Percentiles rank a stretch among this genome's conserved stretches.
These are phyloP conservation scores for Ectemnius cavifrons DNA, from an alignment of 2,888 invertebrate species.

Conservation along the genomic window DNA sequence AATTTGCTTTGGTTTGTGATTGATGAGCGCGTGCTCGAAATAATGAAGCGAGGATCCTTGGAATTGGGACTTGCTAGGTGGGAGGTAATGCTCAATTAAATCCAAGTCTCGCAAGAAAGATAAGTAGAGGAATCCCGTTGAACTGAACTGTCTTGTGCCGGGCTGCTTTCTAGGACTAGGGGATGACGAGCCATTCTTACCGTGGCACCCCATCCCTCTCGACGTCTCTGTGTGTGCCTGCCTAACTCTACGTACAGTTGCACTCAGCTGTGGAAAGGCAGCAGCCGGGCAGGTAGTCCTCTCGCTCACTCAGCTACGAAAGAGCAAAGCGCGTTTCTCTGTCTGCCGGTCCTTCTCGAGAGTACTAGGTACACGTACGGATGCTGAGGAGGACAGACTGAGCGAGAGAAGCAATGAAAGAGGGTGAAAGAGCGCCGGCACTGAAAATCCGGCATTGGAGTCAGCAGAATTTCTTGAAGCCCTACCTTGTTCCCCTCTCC, in stretches of 20 bases:
- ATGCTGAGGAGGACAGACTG: neutral
- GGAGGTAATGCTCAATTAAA: slow-evolving; percentile 38
- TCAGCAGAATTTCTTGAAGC: slow-evolving; percentile 52
- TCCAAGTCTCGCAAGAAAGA: slow-evolving; percentile 32
- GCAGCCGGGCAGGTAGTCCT: neutral
- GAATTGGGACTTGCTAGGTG: neutral
- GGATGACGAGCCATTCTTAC: slow-evolving; percentile 5
- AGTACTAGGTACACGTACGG: slow-evolving; percentile 9
- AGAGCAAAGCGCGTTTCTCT: neutral
- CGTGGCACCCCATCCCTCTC: slow-evolving; percentile 7
- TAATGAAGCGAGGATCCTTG: neutral
- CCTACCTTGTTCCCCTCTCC: slow-evolving; percentile 10
- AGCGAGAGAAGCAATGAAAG: too few species aligned
- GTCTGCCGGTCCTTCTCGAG: too few species aligned
- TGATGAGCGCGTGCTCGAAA: too few species aligned
- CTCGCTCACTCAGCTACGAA: neutral
- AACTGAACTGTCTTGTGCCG: slow-evolving; percentile 35
- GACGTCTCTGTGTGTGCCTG: neutral
- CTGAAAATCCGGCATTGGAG: slow-evolving; percentile 36
- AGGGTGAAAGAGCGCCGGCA: slow-evolving; percentile 8
- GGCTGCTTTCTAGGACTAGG: slow-evolving; percentile 17
- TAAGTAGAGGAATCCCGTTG: slow-evolving; percentile 36
- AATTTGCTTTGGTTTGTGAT: too few species aligned
- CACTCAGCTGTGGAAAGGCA: neutral
- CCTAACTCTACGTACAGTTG: neutral